phyloP scores from a whole-genome alignment of 2,113 vertebrate species.

The Bubo bubo region DNA sequence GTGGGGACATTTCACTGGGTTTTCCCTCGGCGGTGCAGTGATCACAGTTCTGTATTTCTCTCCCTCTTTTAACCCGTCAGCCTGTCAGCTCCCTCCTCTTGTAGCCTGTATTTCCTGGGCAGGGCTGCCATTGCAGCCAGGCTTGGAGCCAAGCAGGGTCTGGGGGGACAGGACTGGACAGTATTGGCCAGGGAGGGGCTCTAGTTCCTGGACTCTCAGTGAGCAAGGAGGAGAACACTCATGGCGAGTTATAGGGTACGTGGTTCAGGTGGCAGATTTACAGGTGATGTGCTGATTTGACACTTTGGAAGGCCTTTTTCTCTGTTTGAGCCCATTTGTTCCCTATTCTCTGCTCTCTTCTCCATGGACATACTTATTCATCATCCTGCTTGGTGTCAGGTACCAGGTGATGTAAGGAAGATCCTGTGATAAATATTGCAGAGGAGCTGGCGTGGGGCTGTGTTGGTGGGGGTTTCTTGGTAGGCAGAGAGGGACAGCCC shows the following conservation, averaged over 20 bases:
- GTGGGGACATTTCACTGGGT: not conserved
- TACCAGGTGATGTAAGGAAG: rapidly evolving
- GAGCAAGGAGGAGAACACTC: not conserved
- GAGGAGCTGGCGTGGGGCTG: not conserved
- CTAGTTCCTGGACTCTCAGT: rapidly evolving
- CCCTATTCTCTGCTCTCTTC: not conserved
- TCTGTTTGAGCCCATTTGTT: not conserved
- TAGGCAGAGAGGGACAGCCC: not conserved
- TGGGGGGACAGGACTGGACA: not conserved
- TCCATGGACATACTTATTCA: not conserved
- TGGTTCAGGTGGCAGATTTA: not conserved
- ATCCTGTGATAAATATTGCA: not conserved
- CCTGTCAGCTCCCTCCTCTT: not conserved
- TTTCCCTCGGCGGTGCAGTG: not conserved
- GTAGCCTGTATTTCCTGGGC: not conserved
- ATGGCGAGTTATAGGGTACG: rapidly evolving
- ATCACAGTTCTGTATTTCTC: not conserved
- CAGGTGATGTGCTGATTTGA: rapidly evolving
- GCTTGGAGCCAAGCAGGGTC: not conserved
- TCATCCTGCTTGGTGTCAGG: not conserved
- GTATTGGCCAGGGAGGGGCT: not conserved
- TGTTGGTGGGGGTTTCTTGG: not conserved
- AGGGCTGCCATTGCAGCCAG: too few relatives aligned
- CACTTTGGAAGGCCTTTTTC: not conserved
- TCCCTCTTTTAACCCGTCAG: not conserved